Base-by-base conservation (phyloP, 2,113 vertebrate species). In the Cavia aperea region DNA sequence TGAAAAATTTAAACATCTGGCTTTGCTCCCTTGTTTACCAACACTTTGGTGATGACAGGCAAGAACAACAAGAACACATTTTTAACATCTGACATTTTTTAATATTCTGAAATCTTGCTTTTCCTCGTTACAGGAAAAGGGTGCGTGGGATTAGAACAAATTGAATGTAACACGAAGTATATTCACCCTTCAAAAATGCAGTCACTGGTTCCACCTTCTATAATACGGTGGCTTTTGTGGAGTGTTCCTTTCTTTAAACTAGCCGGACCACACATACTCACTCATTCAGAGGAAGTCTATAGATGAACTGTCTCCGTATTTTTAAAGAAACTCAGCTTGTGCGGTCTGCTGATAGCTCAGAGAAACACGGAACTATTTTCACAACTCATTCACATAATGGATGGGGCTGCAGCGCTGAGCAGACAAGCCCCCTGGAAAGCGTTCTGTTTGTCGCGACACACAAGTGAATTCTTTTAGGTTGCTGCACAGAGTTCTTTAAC, bases 291-390 rank as follows among this genome's bases (percentile, higher is more conserved):
- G 65, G 36, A 49, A 94, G 92, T 89, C 96, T 81, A 46, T 72
- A 94, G 56, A 97, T 96, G 95, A 97, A 96, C 95, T 94, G 49
- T 91, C 96, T 93, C 94, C 0, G 94, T 54, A 13, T 58, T 95
- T 96, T 89, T 81, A 93, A 96, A 96, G 96, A 62, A 83, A 94
- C 36, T 24, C 97, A 92, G 96, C 97, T 94, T 94, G 97, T 96
- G 97, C 95, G 90, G 95, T 94, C 96, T 70, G 96, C 94, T 91
- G 94, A 26, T 95, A 96, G 66, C 96, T 94, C 93, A 43, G 39
- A 91, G 94, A 90, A 95, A 94, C 90, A 33, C 87, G 95, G 87
- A 85, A 95, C 88, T 93, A 66, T 75, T 90, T 96, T 95, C 96
- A 56, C 94, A 78, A 95, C 94, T 88, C 96, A 33, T 91, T 96